Evolutionary conservation across 2,888 invertebrate species (phyloP).

Genomic region (Agonum fuliginosum): DNA sequence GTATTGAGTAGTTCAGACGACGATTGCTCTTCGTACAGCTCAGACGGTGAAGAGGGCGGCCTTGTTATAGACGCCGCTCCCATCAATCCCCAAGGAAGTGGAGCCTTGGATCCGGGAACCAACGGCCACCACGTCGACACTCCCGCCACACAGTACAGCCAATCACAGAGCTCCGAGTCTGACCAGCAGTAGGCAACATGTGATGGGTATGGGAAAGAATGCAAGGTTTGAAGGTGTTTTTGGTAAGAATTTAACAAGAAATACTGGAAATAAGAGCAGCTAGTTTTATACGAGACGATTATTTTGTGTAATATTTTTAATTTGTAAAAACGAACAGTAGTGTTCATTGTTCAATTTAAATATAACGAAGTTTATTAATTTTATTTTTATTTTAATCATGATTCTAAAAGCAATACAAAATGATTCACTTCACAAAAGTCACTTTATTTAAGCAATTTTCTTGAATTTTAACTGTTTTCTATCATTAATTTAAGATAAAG

Average conservation of each 20-base stretch:
- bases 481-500: too few species aligned
- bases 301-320: too few species aligned
- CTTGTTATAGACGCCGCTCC: slow-evolving; percentile 70
- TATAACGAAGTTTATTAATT: too few species aligned
- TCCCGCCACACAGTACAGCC: slow-evolving; percentile 60
- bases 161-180: slow-evolving; percentile 66
- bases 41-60: slow-evolving; percentile 75
- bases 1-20: slow-evolving; percentile 79
- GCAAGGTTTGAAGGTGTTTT: slow-evolving; percentile 7
- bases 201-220: not conserved
- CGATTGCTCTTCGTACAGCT: slow-evolving; percentile 77
- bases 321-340: too few species aligned
- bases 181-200: slow-evolving; percentile 48
- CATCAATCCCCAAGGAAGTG: slow-evolving; percentile 34
- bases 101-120: slow-evolving; percentile 64
- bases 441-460: too few species aligned
- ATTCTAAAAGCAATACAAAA: too few species aligned
- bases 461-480: too few species aligned
- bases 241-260: not conserved
- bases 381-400: too few species aligned
- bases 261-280: too few species aligned
- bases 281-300: too few species aligned
- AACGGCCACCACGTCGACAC: slow-evolving; percentile 69
- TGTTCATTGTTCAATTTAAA: too few species aligned
- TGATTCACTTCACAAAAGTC: too few species aligned